Percentiles rank a stretch among this genome's conserved stretches.
Conservation (phyloP, 2,888 invertebrate species). For the Chloroclystis v-ata region DNA sequence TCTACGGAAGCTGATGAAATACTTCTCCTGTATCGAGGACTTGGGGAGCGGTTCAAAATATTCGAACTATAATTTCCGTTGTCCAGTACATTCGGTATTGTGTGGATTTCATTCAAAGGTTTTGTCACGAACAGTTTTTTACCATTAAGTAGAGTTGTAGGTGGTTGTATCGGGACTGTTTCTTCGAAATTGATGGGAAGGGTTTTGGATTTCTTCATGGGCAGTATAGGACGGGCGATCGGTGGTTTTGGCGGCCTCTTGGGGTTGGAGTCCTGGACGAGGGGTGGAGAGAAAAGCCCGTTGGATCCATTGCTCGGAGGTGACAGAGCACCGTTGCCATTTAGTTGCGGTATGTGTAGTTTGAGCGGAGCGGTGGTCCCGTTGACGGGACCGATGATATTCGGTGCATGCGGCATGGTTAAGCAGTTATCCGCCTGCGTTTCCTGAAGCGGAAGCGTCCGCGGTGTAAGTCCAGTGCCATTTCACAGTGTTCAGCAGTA, state of each 20-base stretch:
- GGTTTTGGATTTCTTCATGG: conserved; percentile 69
- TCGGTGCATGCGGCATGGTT: conserved; percentile 57
- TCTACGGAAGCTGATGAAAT: conserved; percentile 62
- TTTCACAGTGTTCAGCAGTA: conserved; percentile 65
- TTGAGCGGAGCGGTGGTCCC: conserved; percentile 45
- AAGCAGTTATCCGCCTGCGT: conserved; percentile 53
- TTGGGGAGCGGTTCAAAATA: conserved; percentile 54
- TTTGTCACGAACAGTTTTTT: conserved; percentile 65
- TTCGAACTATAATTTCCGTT: conserved; percentile 41
- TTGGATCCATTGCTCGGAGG: conserved; percentile 37
- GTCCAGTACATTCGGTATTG: conserved; percentile 47
- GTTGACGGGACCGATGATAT: conserved; percentile 36
- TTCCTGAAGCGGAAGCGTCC: conserved; percentile 70
- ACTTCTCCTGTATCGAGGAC: conserved; percentile 63
- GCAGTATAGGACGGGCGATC: conserved; percentile 55
- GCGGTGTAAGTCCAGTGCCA: conserved; percentile 71
- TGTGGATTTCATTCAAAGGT: conserved; percentile 66
- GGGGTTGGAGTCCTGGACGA: conserved; percentile 58
- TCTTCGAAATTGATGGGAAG: conserved; percentile 69
- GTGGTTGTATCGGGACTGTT: conserved; percentile 52
- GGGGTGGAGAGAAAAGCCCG: conserved; percentile 62
- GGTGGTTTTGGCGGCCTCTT: conserved; percentile 70
- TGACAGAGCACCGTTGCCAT: conserved; percentile 32
- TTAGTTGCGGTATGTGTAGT: conserved; percentile 59
- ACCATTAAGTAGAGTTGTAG: conserved; percentile 51